Conservation (phyloP, 2,888 invertebrate species). For the Pyrrhia umbra region DNA sequence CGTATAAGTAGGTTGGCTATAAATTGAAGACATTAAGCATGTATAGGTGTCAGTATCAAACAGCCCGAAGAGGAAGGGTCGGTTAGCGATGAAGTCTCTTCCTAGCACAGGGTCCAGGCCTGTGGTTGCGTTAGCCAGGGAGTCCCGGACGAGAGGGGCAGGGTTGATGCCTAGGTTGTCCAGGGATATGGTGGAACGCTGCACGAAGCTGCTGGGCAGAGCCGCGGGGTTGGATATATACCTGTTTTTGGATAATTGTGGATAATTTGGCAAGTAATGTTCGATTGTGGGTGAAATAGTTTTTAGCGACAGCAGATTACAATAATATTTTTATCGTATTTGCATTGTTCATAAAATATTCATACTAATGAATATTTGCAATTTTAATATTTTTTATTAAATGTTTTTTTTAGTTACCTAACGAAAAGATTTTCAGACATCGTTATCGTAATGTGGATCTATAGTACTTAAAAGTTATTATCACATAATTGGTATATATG, state of each 20-base stretch:
- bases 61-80: conserved; percentile 49
- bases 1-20: conserved; percentile 33
- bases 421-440: too few species aligned
- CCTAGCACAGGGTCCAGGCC: conserved; percentile 45
- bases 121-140: conserved; percentile 33
- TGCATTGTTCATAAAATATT: too few species aligned
- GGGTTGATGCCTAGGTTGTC: conserved; percentile 43
- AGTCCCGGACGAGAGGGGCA: conserved; percentile 15
- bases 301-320: too few species aligned
- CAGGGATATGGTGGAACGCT: conserved; percentile 55
- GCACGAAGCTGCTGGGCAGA: conserved; percentile 53
- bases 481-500: too few species aligned
- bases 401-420: too few species aligned
- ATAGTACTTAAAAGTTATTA: too few species aligned
- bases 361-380: too few species aligned
- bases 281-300: too few species aligned
- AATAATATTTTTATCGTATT: too few species aligned
- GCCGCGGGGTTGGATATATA: conserved; percentile 57
- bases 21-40: conserved; percentile 11
- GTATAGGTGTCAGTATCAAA: conserved; percentile 43
- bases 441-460: too few species aligned
- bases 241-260: conserved; percentile 33
- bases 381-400: too few species aligned
- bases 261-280: too few species aligned
- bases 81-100: conserved; percentile 47